Evolutionary conservation across 35 echinoderm and acorn worm genomes (phyloP), one percentile per base, ranked within the genome.

Genomic region (Heliocidaris erythrogramma): DNA sequence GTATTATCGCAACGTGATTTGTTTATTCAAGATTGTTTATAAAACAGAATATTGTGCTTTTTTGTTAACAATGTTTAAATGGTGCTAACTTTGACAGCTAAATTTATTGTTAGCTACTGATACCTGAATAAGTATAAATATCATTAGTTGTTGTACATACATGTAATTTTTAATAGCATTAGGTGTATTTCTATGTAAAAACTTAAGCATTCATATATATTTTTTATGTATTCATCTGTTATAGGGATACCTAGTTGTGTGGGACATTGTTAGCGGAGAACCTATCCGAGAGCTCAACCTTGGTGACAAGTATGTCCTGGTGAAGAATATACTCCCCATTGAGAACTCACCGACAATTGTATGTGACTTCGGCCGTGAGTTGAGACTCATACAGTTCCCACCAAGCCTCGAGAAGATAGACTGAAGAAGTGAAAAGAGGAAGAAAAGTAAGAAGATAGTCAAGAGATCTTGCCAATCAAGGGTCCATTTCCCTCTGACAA

Each of bases 181-280:
- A 8, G 12, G 5, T 52, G 7, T 10, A 52, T 13, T 52, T 52
- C 49, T 10, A 52, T 27, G 21, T 69, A 18, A 5, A 65, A 18
- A 16, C 24, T 69, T 69, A 0, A 60, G 59, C 59, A 60, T 11
- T 60, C 60, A 69, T 69, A 6, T 27, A 18, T 69, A 69, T 69
- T 24, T 2, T 69, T 6, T 6, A 18, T 69, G 17, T 24, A 69
- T 69, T 69, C 6, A 69, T 50, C 49, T 69, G 16, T 96, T 96
- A 2, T 35, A 96, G 95, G 95, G 95, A 52, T 96, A 96, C 85
- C 48, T 96, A 29, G 92, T 93, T 32, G 95, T 96, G 2, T 96
- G 95, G 95, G 95, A 96, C 95, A 96, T 96, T 32, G 32, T 96
- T 5, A 69, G 85, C 29, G 95, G 95, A 21, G 95, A 96, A 48